Conservation (phyloP, 2,888 invertebrate species). For the Hyalella azteca region DNA sequence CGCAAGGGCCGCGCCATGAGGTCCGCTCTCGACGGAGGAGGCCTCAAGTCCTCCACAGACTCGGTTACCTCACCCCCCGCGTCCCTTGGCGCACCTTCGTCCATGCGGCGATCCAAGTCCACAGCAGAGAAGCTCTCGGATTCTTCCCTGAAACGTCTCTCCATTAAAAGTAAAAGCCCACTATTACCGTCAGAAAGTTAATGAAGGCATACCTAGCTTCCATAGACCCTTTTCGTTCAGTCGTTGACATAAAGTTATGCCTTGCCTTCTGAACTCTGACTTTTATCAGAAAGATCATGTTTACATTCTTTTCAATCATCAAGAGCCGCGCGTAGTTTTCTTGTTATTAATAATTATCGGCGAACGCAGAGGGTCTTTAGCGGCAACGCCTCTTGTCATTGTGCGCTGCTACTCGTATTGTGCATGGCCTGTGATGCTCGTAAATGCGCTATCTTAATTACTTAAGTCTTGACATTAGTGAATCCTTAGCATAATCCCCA, state of each 20-base stretch:
- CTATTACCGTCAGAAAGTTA: not conserved
- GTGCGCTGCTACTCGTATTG: not conserved
- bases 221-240: no score
- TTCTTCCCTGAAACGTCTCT: slow-evolving; percentile 46
- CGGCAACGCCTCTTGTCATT: no score
- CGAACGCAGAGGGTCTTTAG: no score
- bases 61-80: not conserved
- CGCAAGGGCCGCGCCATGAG: slow-evolving; percentile 59
- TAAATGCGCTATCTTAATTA: not conserved
- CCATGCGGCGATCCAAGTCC: slow-evolving; percentile 54
- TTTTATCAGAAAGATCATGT: no score
- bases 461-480: not conserved
- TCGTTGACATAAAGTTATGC: no score
- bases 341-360: no score
- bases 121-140: slow-evolving; percentile 56
- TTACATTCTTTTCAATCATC: no score
- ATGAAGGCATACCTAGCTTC: not conserved
- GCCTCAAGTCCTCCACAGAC: not conserved
- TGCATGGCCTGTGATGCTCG: slow-evolving; percentile 23
- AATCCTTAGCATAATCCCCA: no score
- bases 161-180: slow-evolving; percentile 53
- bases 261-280: no score
- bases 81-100: not conserved
- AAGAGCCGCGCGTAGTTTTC: no score
- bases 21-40: slow-evolving; percentile 38